A percentile compares a stretch with the other conserved stretches of the same genome.
These are phyloP conservation scores for Diadumene lineata DNA, from an alignment of 92 coral and sea anemone species.

Conservation along the genomic window DNA sequence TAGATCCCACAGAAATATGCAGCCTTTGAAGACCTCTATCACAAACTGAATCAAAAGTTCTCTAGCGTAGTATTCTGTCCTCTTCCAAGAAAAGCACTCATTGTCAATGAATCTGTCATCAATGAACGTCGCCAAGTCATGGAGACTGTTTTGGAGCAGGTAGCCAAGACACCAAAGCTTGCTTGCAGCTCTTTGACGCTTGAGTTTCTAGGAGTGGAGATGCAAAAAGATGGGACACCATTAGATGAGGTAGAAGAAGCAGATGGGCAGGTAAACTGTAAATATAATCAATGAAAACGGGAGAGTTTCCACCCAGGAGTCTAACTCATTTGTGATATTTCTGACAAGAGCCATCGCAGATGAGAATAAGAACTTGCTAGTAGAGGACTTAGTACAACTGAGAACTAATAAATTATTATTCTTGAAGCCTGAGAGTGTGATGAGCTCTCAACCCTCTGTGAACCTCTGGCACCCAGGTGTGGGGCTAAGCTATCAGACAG, in stretches of 20 bases:
- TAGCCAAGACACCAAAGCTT: constrained; percentile 89
- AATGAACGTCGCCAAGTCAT: constrained; percentile 74
- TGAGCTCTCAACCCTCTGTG: too few species aligned
- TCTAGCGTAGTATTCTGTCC: constrained; percentile 87
- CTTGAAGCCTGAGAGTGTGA: too few species aligned
- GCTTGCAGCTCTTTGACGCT: constrained; percentile 79
- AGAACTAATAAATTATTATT: too few species aligned
- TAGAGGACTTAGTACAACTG: too few species aligned
- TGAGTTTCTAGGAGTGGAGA: constrained; percentile 80
- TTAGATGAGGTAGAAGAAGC: constrained; percentile 41
- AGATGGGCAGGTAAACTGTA: constrained; percentile 15
- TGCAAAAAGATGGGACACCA: constrained; percentile 40
- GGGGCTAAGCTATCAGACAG: too few species aligned
- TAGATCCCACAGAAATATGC: constrained; percentile 90
- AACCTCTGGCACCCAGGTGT: too few species aligned
- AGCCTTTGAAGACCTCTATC: constrained; percentile 84
- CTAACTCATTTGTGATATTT: too few species aligned
- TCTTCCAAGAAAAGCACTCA: constrained; percentile 76
- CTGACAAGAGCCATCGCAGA: too few species aligned
- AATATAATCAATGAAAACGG: too few species aligned
- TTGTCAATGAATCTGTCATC: constrained; percentile 68
- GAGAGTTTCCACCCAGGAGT: too few species aligned
- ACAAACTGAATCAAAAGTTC: constrained; percentile 74
- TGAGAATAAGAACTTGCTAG: too few species aligned
- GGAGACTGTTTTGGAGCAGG: constrained; percentile 73